A percentile compares a stretch with the other conserved stretches of the same genome.
phyloP scores from a whole-genome alignment of 1,140 invertebrate genomes.

The Conus betulinus region DNA sequence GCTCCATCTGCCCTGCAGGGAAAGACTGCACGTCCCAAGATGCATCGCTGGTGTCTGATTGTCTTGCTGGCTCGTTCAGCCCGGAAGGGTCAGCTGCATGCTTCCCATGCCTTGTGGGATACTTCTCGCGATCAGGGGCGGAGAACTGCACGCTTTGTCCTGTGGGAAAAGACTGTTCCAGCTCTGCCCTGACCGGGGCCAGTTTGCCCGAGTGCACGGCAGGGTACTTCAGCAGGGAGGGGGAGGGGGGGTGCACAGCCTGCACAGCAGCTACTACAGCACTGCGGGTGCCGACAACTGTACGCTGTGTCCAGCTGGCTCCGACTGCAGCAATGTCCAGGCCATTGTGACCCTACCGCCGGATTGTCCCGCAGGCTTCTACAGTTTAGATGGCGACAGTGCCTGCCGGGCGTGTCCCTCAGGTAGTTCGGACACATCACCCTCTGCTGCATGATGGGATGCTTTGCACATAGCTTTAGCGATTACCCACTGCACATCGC shows the following conservation, averaged over 20 bases:
- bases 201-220: slow-evolving; percentile 43
- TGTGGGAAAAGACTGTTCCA: slow-evolving; percentile 54
- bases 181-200: slow-evolving; percentile 26
- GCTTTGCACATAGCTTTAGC: no score
- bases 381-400: slow-evolving; percentile 53
- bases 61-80: slow-evolving; percentile 45
- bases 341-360: slow-evolving; percentile 53
- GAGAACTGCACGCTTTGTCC: slow-evolving; percentile 48
- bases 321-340: slow-evolving; percentile 62
- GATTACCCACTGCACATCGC: no score
- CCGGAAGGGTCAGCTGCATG: slow-evolving; percentile 37
- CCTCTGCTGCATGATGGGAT: no score
- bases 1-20: slow-evolving; percentile 42
- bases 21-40: slow-evolving; percentile 32
- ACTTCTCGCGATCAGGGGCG: slow-evolving; percentile 42
- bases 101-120: slow-evolving; percentile 43
- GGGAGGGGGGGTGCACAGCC: slow-evolving; percentile 31
- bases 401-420: slow-evolving; percentile 66
- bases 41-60: slow-evolving; percentile 25
- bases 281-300: slow-evolving; percentile 55
- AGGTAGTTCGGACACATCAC: slow-evolving; percentile 37
- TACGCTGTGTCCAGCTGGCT: slow-evolving; percentile 64
- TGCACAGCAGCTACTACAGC: slow-evolving; percentile 65
- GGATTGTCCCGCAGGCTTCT: slow-evolving; percentile 63
- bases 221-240: slow-evolving; percentile 40